phyloP scores from a whole-genome alignment of 2,113 vertebrate genomes.

The Xiphophorus hellerii region DNA sequence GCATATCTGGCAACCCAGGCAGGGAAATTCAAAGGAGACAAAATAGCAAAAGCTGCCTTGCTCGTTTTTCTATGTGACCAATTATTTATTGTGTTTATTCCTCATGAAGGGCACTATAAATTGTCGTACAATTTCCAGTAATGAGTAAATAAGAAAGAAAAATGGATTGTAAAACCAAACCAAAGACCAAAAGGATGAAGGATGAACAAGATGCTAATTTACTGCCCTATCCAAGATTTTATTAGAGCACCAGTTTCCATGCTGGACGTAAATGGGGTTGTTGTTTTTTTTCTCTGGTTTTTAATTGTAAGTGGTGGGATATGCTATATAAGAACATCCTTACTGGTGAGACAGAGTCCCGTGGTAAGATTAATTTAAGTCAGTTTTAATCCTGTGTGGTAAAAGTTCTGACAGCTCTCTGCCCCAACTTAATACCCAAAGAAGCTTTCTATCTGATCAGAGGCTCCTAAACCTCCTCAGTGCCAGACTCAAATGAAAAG shows the following conservation, averaged over 20 bases:
- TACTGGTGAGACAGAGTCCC: constrained; percentile 25
- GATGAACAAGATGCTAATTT: background rate
- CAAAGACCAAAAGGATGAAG: too few relatives aligned
- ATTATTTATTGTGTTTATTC: constrained; percentile 25
- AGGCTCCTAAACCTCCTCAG: constrained; percentile 41
- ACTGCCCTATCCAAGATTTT: background rate
- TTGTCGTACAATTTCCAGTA: background rate
- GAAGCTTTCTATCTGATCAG: constrained; percentile 65
- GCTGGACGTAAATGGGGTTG: too few relatives aligned
- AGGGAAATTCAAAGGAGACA: constrained; percentile 39
- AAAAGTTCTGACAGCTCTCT: constrained; percentile 54
- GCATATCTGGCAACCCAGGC: constrained; percentile 72
- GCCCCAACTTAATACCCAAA: constrained; percentile 68
- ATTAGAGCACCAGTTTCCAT: background rate
- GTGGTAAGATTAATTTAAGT: constrained; percentile 57
- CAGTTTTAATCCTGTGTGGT: constrained; percentile 61
- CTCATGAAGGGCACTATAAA: constrained; percentile 1
- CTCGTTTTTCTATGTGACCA: constrained; percentile 44
- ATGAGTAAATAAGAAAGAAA: too few relatives aligned
- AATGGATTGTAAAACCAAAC: too few relatives aligned
- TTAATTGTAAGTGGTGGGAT: too few relatives aligned
- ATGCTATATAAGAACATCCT: too few relatives aligned
- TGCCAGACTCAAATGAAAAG: constrained; percentile 52
- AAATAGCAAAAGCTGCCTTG: constrained; percentile 46
- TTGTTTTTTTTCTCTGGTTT: too few relatives aligned